Evolutionary conservation across 37 sponge, comb jelly and placozoan genomes (phyloP), one percentile per base, ranked within the genome.

Genomic region (Haliclona indistincta): DNA sequence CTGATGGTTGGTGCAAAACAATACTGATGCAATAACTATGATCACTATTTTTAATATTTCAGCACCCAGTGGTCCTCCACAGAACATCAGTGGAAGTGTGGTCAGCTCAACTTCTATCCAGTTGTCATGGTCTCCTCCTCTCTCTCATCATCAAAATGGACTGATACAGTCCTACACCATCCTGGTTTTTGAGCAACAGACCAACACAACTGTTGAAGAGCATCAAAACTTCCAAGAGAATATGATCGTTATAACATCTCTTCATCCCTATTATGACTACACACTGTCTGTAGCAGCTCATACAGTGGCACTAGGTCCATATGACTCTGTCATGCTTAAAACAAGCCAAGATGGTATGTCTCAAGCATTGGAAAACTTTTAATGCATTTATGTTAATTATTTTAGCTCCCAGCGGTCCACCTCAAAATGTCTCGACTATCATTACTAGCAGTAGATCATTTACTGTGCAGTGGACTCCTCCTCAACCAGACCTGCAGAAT

Each of bases 21-120:
- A 47, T 47, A 47, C 49, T 47, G 13, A 17, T 47, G 49, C 49
- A 47, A 8, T 47, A 47, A 17, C 8, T 47, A 17, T 47, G 13
- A 47, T 47, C 13, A 4, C 13, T 75, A 28, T 42, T 41, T 10
- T 15, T 25, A 36, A 33, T 4, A 30, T 41, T 40, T 4, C 38
- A 83, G 84, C 65, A 0, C 84, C 84, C 32, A 42, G 34, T 76
- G 84, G 76, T 22, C 52, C 84, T 23, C 84, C 84, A 15, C 20
- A 11, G 19, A 69, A 58, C 47, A 6, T 83, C n/a, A n/a, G 38
- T 19, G 60, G 33, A 10, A 7, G 23, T 3, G 56, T 42, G 15
- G 29, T 39, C 34, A 70, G 49, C 39, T 15, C 63, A 32, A 83
- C 70, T 39, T 43, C 62, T 38, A 20, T 83, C 30, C 37, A 43